These are phyloP conservation scores for Lordiphosa collinella DNA, from an alignment of 1,140 invertebrate species.

Conservation along the genomic window DNA sequence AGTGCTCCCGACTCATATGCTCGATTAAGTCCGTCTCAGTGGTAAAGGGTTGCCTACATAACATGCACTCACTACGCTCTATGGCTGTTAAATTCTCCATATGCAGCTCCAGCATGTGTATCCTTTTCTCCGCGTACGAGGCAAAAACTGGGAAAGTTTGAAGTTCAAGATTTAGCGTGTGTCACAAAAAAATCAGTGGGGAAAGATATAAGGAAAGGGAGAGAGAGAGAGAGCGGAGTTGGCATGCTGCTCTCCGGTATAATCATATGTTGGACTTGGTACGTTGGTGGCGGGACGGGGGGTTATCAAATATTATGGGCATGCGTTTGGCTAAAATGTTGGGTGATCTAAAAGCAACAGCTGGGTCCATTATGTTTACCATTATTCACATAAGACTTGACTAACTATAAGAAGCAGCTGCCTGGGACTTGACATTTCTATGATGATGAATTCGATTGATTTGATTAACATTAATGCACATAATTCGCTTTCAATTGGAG, in stretches of 20 bases:
- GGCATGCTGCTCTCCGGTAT: conserved; percentile 46
- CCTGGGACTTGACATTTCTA: conserved; percentile 31
- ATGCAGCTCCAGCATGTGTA: conserved; percentile 68
- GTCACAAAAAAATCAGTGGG: background rate
- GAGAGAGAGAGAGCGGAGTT: conserved; percentile 5
- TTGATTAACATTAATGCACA: conserved; percentile 48
- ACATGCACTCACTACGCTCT: conserved; percentile 72
- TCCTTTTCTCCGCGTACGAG: conserved; percentile 66
- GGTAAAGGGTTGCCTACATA: conserved; percentile 59
- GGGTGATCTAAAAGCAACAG: conserved; percentile 30
- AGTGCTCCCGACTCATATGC: conserved; percentile 58
- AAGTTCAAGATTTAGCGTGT: background rate
- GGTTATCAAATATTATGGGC: conserved; percentile 19
- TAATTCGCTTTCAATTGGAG: conserved; percentile 1
- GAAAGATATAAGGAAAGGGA: no score
- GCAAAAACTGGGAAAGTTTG: conserved; percentile 44
- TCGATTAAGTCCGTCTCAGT: conserved; percentile 49
- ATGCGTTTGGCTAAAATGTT: conserved; percentile 54
- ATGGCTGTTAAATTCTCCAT: conserved; percentile 67
- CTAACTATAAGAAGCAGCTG: conserved; percentile 60
- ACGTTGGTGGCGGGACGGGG: conserved; percentile 1
- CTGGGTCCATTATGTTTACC: conserved; percentile 56
- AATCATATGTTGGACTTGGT: conserved; percentile 28
- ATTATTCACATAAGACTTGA: conserved; percentile 48
- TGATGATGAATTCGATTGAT: conserved; percentile 57